phyloP scores from a whole-genome alignment of 1,140 invertebrate genomes.

The Hestina assimilis region DNA sequence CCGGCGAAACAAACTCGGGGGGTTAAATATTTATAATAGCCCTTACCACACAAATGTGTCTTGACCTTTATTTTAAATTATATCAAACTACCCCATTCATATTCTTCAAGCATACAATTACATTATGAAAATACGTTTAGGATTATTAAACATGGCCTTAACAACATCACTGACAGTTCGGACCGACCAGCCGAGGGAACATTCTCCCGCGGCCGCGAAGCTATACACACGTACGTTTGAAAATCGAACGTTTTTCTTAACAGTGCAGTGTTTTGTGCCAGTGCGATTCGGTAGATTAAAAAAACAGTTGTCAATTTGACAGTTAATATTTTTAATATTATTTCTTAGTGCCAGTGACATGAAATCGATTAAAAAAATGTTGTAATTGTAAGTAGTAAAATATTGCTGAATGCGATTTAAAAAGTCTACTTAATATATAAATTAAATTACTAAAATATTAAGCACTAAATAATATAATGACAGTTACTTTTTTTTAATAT shows the following conservation, averaged over 20 bases:
- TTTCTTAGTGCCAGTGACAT: constrained; percentile 21
- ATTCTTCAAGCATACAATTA: too few species aligned
- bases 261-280: too few species aligned
- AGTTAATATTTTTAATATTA: constrained; percentile 11
- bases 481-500: not conserved
- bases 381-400: not conserved
- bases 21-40: too few species aligned
- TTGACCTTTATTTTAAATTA: too few species aligned
- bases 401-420: not conserved
- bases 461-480: too few species aligned
- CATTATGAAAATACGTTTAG: too few species aligned
- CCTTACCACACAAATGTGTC: too few species aligned
- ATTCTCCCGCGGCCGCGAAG: constrained; percentile 39
- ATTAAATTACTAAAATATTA: not conserved
- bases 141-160: constrained; percentile 7
- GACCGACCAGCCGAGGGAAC: constrained; percentile 17
- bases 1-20: too few species aligned
- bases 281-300: not conserved
- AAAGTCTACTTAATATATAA: not conserved
- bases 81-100: too few species aligned
- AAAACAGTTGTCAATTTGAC: not conserved
- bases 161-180: constrained; percentile 19
- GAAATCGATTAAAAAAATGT: not conserved
- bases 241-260: not conserved
- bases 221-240: constrained; percentile 25